phyloP scores from a whole-genome alignment of 2,888 invertebrate genomes.

The Operophtera brumata region DNA sequence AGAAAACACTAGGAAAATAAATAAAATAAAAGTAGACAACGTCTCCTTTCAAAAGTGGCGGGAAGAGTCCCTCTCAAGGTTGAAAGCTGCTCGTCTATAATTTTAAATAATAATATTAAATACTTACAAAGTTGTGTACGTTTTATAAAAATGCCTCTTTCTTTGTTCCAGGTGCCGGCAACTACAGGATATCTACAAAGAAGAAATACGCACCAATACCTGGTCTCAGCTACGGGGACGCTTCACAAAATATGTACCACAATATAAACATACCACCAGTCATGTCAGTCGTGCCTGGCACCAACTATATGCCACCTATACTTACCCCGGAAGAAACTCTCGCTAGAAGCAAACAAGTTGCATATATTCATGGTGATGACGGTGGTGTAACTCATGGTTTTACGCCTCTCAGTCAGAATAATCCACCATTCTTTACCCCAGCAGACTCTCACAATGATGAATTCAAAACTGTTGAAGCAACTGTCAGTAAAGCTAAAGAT shows the following conservation, averaged over 20 bases:
- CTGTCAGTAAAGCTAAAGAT: not conserved
- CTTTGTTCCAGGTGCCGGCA: slow-evolving; percentile 71
- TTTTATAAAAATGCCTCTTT: too few species aligned
- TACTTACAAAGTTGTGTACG: too few species aligned
- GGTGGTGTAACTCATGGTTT: not conserved
- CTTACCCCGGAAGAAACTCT: slow-evolving; percentile 32
- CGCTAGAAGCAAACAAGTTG: not conserved
- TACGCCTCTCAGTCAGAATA: slow-evolving; percentile 5
- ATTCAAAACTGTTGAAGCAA: slow-evolving; percentile 1
- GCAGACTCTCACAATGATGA: slow-evolving; percentile 1
- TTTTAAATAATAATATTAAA: too few species aligned
- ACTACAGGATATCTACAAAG: slow-evolving; percentile 84
- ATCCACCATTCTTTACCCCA: slow-evolving; percentile 33
- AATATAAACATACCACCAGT: slow-evolving; percentile 7
- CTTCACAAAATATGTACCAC: slow-evolving; percentile 29
- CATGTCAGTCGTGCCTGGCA: not conserved
- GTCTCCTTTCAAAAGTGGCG: too few species aligned
- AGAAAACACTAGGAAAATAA: too few species aligned
- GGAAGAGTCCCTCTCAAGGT: too few species aligned
- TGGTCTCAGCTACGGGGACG: slow-evolving; percentile 81
- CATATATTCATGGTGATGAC: not conserved
- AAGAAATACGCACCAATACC: slow-evolving; percentile 91
- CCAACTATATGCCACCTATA: slow-evolving; percentile 17
- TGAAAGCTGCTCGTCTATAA: too few species aligned
- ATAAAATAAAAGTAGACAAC: too few species aligned